phyloP scores from a whole-genome alignment of 2,797 vertebrate genomes.

The Urosaurus nigricauda region DNA sequence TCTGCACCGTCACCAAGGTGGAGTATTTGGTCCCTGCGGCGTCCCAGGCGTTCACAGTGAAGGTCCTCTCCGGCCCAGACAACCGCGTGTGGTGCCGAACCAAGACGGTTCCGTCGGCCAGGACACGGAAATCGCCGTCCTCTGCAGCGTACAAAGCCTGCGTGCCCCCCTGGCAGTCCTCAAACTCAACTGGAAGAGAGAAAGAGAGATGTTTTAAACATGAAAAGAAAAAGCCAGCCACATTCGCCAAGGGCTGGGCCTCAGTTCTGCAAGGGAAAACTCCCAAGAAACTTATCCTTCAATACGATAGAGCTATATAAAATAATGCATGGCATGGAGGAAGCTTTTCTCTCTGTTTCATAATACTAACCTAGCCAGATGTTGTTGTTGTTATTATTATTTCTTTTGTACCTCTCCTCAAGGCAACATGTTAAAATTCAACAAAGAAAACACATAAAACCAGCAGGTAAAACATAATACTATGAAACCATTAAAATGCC shows the following conservation, averaged over 20 bases:
- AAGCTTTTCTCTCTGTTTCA: too few species aligned
- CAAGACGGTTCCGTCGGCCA: background rate
- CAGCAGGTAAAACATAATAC: too few species aligned
- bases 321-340: too few species aligned
- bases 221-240: background rate
- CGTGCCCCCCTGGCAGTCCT: slow-evolving; percentile 37
- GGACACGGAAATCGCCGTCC: slow-evolving; percentile 20
- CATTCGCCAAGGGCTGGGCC: rapidly evolving
- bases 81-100: slow-evolving; percentile 28
- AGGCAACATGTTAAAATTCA: too few species aligned
- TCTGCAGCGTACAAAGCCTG: background rate
- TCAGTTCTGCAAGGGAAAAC: too few species aligned
- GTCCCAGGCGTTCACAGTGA: background rate
- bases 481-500: too few species aligned
- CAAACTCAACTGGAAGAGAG: slow-evolving; percentile 47
- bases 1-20: rapidly evolving
- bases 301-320: background rate
- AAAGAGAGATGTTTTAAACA: background rate
- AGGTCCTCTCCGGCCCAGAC: background rate
- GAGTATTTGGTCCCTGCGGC: background rate
- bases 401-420: too few species aligned
- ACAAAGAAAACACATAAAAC: too few species aligned
- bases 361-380: too few species aligned
- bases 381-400: too few species aligned
- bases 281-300: background rate